phyloP scores from a whole-genome alignment of 2,888 invertebrate species.

The Drosophila histrio region DNA sequence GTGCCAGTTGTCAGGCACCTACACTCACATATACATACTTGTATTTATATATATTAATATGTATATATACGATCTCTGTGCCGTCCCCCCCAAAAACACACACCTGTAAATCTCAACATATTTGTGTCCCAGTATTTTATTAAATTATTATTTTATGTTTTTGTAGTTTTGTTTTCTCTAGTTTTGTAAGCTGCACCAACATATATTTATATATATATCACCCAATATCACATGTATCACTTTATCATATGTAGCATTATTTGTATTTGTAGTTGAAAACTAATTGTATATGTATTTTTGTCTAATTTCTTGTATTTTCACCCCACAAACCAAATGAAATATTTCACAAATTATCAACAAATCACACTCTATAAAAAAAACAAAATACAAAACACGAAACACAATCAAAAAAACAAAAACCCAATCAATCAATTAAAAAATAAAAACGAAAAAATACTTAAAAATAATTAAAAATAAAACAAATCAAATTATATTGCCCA shows the following conservation, averaged over 20 bases:
- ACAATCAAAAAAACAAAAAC: constrained; percentile 60
- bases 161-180: constrained; percentile 56
- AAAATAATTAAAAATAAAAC: no score
- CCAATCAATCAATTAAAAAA: constrained; percentile 49
- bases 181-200: constrained; percentile 55
- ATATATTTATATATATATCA: constrained; percentile 38
- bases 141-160: constrained; percentile 48
- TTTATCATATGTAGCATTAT: constrained; percentile 56
- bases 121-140: constrained; percentile 52
- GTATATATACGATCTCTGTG: constrained; percentile 15
- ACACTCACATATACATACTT: constrained; percentile 31
- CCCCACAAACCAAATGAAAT: constrained; percentile 62
- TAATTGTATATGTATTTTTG: constrained; percentile 83
- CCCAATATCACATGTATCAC: constrained; percentile 2
- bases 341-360: constrained; percentile 55
- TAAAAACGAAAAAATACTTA: constrained; percentile 46
- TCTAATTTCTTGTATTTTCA: constrained; percentile 83
- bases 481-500: constrained; percentile 32
- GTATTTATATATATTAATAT: constrained; percentile 24
- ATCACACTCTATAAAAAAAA: constrained; percentile 65
- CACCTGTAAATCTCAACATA: constrained; percentile 12
- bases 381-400: constrained; percentile 42
- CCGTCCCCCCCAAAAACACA: constrained; percentile 31
- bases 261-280: constrained; percentile 80
- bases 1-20: constrained; percentile 48